Conservation (phyloP, 2,113 vertebrate species). For the Balaeniceps rex region DNA sequence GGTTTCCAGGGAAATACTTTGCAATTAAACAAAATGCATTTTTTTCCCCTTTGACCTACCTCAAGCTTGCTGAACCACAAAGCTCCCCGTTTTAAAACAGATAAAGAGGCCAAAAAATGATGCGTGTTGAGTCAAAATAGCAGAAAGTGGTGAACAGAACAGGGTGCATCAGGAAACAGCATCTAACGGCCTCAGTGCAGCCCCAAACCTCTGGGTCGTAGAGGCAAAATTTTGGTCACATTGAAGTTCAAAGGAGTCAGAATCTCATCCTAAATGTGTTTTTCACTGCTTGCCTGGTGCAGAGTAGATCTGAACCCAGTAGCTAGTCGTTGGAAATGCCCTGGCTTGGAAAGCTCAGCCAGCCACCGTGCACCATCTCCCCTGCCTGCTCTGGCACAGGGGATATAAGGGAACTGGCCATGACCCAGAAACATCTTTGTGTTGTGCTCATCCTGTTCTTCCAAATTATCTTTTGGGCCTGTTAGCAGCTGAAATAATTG, state of each 20-base stretch:
- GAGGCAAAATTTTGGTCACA: neutral
- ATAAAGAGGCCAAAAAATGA: neutral
- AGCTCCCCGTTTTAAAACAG: neutral
- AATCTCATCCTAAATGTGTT: neutral
- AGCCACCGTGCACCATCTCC: neutral
- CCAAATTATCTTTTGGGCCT: neutral
- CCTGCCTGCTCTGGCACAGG: neutral
- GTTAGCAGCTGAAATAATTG: neutral
- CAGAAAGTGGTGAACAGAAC: neutral
- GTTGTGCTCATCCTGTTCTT: neutral
- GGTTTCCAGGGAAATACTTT: neutral
- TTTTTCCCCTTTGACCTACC: neutral
- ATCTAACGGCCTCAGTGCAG: neutral
- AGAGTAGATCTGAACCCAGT: neutral
- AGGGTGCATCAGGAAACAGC: neutral
- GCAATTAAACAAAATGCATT: neutral
- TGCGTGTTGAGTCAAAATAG: neutral
- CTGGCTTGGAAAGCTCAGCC: neutral
- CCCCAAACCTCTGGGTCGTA: neutral
- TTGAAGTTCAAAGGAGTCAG: neutral
- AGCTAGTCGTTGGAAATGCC: neutral
- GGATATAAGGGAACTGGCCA: neutral
- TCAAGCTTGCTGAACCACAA: neutral
- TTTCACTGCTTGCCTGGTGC: neutral
- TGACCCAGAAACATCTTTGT: neutral